These are phyloP conservation scores for Suricata suricatta DNA, from an alignment of 2,113 vertebrate genomes.

Conservation along the genomic window DNA sequence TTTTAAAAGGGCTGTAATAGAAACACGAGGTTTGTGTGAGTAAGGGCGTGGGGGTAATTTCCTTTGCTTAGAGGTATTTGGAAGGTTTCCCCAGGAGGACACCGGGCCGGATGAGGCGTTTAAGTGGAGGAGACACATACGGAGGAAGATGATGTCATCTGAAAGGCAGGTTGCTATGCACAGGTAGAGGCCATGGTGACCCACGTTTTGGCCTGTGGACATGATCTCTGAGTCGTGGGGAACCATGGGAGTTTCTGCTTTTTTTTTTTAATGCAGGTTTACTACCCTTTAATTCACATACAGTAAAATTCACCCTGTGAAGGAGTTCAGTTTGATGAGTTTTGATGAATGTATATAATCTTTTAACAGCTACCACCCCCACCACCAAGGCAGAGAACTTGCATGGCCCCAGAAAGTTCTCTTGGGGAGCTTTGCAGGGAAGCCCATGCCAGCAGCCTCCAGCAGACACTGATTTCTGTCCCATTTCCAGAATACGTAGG, in stretches of 20 bases:
- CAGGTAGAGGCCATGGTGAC: neutral
- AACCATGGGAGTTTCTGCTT: neutral
- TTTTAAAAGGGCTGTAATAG: neutral
- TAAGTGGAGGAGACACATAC: neutral
- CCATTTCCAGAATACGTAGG: neutral
- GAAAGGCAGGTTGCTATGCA: neutral
- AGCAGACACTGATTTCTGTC: neutral
- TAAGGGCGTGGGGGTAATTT: neutral
- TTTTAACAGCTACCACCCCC: neutral
- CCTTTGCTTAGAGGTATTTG: neutral
- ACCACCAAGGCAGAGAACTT: neutral
- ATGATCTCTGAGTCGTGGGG: neutral
- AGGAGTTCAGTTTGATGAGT: no score
- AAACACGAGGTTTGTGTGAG: no score
- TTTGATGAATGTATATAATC: neutral
- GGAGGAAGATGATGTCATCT: fast-evolving
- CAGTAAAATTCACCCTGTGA: neutral
- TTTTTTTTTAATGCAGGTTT: neutral
- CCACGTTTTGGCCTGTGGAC: neutral
- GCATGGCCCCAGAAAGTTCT: neutral
- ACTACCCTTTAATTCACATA: neutral
- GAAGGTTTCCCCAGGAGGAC: neutral
- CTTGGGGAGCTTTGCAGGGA: neutral
- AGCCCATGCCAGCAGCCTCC: neutral
- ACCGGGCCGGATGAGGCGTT: neutral